Base-by-base conservation (phyloP, 2,888 invertebrate species). In the Scotopteryx bipunctaria region DNA sequence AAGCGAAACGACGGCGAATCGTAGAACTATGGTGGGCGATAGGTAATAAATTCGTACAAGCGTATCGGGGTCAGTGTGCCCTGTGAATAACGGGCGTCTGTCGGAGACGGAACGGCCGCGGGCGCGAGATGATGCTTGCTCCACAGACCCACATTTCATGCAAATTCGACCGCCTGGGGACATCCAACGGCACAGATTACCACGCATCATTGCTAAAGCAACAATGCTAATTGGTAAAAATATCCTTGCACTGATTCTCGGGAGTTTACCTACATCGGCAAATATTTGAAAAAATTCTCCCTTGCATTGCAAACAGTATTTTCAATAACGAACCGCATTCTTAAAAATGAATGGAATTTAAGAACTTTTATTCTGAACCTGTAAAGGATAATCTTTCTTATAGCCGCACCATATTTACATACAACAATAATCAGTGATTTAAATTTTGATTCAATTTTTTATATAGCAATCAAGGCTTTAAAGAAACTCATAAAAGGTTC, bases 31-130 rank as follows among this genome's bases (percentile, higher is more conserved):
- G 59, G 65, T 67, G 65, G 66, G 59, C 61, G 67, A 69, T 66
- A 66, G 68, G 65, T 67, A 66, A 72, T 73, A 67, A 75, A 72
- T 75, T 71, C 58, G 69, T 64, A 71, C 66, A 66, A 64, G 65
- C 69, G 71, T 75, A 86, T 81, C 81, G 82, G 66, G 85, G 88
- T 86, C 79, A 88, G 81, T 83, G 59, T 85, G 87, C 75, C 71
- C 61, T 61, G 68, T 74, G 69, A 77, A 67, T 86, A 86, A 85
- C 77, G 76, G 75, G 67, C 62, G 63, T 47, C 85, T 84, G 87
- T 81, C 76, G 68, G 72, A 80, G 72, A 59, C 73, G 56, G 75
- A 59, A 64, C 56, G 73, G 63, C 42, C 47, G 19, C 19, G 63
- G 64, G 58, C 60, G 58, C 57, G 61, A 58, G 66, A 65, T 53